A percentile compares a stretch with the other conserved stretches of the same genome.
Evolutionary conservation across 2,113 vertebrate genomes (phyloP).

Genomic region (Cervus canadensis): DNA sequence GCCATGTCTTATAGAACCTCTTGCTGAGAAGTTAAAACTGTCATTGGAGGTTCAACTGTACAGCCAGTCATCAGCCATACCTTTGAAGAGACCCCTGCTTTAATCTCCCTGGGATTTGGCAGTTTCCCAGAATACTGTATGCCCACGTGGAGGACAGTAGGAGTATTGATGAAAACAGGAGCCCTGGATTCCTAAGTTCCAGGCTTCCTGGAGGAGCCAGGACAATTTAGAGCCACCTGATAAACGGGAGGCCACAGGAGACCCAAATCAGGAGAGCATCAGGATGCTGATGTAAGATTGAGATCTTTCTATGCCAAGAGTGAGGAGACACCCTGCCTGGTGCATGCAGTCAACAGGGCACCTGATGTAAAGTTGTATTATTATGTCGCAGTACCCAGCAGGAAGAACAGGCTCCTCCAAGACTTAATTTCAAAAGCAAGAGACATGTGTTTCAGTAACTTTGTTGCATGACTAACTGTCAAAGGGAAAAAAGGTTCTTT

Average conservation of each 20-base stretch:
- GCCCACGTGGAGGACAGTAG: not conserved
- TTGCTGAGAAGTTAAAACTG: not conserved
- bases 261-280: not conserved
- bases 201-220: not conserved
- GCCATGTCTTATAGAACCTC: not conserved
- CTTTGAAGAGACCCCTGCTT: not conserved
- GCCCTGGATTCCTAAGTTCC: not conserved
- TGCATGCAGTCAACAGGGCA: not conserved
- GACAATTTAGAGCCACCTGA: not conserved
- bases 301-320: not conserved
- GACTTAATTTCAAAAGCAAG: not conserved
- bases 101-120: not conserved
- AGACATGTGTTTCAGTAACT: not conserved
- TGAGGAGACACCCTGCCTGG: not conserved
- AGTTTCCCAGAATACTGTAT: not conserved
- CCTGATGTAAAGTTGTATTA: not conserved
- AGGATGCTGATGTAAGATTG: not conserved
- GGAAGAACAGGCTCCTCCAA: not conserved
- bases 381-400: not conserved
- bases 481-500: not conserved
- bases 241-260: not conserved
- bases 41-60: not conserved
- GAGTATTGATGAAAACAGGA: not conserved
- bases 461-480: not conserved
- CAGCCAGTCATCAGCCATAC: not conserved